Conservation (phyloP, 1,140 invertebrate genomes). For the Heliconius himera region DNA sequence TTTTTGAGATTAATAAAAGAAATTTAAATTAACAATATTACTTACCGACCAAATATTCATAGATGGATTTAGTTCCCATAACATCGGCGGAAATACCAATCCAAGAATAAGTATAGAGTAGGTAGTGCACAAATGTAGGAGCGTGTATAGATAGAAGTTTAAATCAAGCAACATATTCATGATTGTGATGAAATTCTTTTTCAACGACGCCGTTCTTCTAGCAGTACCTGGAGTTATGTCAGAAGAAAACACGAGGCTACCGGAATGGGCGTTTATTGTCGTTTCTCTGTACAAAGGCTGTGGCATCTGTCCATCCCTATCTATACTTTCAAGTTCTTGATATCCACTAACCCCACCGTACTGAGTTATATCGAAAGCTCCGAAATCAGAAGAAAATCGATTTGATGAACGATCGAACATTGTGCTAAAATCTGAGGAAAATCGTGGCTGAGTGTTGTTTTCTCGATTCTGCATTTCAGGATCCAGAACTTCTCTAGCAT, state of each 20-base stretch:
- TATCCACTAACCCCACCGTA: conserved; percentile 59
- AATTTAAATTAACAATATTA: conserved; percentile 17
- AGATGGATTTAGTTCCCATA: conserved; percentile 68
- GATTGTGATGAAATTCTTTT: conserved; percentile 75
- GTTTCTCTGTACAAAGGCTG: conserved; percentile 78
- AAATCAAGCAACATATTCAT: conserved; percentile 69
- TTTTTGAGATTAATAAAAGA: too few species aligned
- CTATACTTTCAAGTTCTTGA: conserved; percentile 69
- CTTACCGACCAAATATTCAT: conserved; percentile 74
- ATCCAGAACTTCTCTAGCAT: conserved; percentile 69
- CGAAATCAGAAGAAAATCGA: conserved; percentile 69
- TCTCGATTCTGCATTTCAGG: conserved; percentile 61
- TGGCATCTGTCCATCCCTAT: conserved; percentile 58
- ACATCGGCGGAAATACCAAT: conserved; percentile 63
- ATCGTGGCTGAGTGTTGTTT: conserved; percentile 52
- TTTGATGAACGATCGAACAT: conserved; percentile 52
- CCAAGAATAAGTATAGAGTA: conserved; percentile 69
- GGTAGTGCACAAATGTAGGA: conserved; percentile 69
- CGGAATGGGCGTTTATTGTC: conserved; percentile 62
- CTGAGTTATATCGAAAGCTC: conserved; percentile 53
- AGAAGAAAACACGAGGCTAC: conserved; percentile 59
- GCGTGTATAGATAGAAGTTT: conserved; percentile 76
- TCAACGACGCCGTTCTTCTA: conserved; percentile 67
- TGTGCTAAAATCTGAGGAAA: conserved; percentile 64
- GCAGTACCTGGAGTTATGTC: conserved; percentile 64